Evolutionary conservation across 2,888 invertebrate species (phyloP).

Genomic region (Papilio elwesi): DNA sequence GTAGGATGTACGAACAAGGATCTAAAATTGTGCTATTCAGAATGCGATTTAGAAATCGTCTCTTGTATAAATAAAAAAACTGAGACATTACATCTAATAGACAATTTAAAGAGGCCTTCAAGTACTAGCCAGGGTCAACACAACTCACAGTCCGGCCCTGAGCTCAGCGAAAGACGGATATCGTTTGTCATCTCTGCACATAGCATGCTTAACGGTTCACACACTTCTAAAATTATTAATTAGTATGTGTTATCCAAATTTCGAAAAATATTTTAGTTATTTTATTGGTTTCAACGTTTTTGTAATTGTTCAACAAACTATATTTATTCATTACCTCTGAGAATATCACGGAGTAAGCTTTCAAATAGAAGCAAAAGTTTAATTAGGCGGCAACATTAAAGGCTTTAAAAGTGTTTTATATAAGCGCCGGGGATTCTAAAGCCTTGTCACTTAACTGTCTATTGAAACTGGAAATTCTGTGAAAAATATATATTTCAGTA

Average conservation of each 20-base stretch:
- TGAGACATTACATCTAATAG: too few species aligned
- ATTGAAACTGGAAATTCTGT: background rate
- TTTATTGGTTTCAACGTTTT: background rate
- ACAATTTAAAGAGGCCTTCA: too few species aligned
- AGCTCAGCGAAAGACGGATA: background rate
- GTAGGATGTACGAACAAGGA: too few species aligned
- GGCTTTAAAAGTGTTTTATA: conserved; percentile 13
- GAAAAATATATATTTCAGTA: background rate
- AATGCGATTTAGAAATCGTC: too few species aligned
- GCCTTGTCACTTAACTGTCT: conserved; percentile 4
- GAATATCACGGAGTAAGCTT: background rate
- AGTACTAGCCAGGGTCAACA: background rate
- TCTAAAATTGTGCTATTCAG: too few species aligned
- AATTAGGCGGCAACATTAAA: conserved; percentile 20
- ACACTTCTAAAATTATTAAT: background rate
- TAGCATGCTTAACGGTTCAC: background rate
- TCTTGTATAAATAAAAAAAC: too few species aligned
- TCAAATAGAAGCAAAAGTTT: conserved; percentile 21
- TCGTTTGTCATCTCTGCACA: background rate
- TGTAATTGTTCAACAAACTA: background rate
- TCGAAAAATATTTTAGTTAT: background rate
- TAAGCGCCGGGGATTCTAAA: background rate
- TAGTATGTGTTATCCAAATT: background rate
- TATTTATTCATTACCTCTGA: background rate
- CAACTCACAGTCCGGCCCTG: too few species aligned